Conservation (phyloP, 2,888 invertebrate species). For the Aradus depressus region DNA sequence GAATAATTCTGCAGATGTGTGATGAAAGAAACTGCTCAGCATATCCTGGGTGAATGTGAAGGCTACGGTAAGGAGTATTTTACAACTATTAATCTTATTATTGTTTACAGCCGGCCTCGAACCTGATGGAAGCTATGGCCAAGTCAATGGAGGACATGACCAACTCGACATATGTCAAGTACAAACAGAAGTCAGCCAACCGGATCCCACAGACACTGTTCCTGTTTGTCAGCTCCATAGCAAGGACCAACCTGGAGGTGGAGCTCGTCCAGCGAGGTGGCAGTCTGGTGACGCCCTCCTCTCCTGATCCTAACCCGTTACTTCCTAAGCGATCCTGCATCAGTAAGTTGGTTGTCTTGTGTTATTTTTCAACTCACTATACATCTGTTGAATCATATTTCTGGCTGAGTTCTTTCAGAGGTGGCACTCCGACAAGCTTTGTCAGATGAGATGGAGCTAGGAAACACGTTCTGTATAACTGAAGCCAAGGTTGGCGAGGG, state of each 20-base stretch:
- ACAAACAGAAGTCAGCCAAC: constrained; percentile 54
- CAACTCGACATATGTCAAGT: constrained; percentile 70
- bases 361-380: neutral
- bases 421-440: no score
- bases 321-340: constrained; percentile 64
- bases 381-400: neutral
- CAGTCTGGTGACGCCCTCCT: constrained; percentile 42
- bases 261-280: constrained; percentile 86
- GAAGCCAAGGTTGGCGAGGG: no score
- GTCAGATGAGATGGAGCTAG: no score
- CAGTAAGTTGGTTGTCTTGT: constrained; percentile 19
- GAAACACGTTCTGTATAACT: no score
- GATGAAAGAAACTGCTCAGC: no score
- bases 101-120: constrained; percentile 48
- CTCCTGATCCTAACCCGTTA: constrained; percentile 38
- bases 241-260: constrained; percentile 83
- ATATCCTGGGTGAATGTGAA: no score
- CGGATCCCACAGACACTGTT: constrained; percentile 63
- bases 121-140: constrained; percentile 75
- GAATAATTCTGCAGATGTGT: neutral
- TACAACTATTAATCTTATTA: constrained; percentile 1
- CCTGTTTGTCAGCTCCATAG: constrained; percentile 79
- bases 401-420: neutral
- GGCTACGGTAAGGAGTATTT: no score
- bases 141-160: constrained; percentile 93